Evolutionary conservation across 2,113 vertebrate species (phyloP).

Genomic region (Terrapene triunguis): DNA sequence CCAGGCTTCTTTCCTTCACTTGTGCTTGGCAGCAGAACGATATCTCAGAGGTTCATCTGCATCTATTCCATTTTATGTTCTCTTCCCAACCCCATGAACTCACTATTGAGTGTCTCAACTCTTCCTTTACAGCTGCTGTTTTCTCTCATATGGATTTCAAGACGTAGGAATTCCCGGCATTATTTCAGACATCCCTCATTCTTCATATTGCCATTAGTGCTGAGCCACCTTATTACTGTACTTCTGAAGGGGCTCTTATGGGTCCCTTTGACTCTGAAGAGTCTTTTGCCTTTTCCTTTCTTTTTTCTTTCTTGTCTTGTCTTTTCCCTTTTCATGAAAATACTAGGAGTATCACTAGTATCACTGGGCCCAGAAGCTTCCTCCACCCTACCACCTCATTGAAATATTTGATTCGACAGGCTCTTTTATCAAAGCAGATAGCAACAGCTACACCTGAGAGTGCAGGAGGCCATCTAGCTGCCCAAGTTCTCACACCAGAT

Average conservation of each 20-base stretch:
- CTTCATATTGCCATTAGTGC: neutral
- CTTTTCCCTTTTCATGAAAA: too few relatives aligned
- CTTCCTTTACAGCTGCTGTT: neutral
- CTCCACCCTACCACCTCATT: accelerated
- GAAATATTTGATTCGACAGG: accelerated
- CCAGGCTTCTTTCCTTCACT: neutral
- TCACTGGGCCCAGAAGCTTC: neutral
- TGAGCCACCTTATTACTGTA: neutral
- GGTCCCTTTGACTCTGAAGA: neutral
- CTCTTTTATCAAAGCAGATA: neutral
- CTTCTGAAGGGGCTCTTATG: neutral
- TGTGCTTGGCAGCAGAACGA: neutral
- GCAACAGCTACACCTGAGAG: neutral
- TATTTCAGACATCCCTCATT: neutral
- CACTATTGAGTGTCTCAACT: neutral
- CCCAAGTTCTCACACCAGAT: neutral
- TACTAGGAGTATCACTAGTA: too few relatives aligned
- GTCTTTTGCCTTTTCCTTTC: neutral
- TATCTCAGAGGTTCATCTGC: neutral
- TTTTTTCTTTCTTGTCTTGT: neutral
- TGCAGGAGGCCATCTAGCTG: neutral
- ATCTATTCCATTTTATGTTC: neutral
- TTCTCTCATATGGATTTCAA: neutral
- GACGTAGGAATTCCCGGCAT: neutral
- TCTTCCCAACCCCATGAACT: neutral